phyloP scores from a whole-genome alignment of 2,113 vertebrate genomes.

The rat (Rattus norvegicus) region GRCr8 NC_086026.1:97583501-97584000 shows the following conservation, averaged over 20 bases:
- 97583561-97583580: neutral
- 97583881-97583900: neutral
- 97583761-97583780: slow-evolving; percentile 7
- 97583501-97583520: neutral
- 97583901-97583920: neutral
- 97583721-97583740: neutral
- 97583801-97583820: neutral
- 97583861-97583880: neutral
- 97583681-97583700: neutral
- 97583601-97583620: neutral
- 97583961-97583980: slow-evolving; percentile 18
- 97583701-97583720: neutral
- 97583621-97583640: neutral
- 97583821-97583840: neutral
- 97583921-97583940: slow-evolving; percentile 4
- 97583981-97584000: slow-evolving; percentile 41
- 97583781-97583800: slow-evolving; percentile 28
- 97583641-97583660: neutral
- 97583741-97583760: neutral
- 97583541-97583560: neutral
- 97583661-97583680: slow-evolving; percentile 47
- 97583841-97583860: neutral
- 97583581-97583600: slow-evolving; percentile 17
- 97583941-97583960: slow-evolving; percentile 49
- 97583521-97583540: neutral